These are phyloP conservation scores for Clistopyga incitator DNA, from an alignment of 2,888 invertebrate species.

Conservation along the genomic window DNA sequence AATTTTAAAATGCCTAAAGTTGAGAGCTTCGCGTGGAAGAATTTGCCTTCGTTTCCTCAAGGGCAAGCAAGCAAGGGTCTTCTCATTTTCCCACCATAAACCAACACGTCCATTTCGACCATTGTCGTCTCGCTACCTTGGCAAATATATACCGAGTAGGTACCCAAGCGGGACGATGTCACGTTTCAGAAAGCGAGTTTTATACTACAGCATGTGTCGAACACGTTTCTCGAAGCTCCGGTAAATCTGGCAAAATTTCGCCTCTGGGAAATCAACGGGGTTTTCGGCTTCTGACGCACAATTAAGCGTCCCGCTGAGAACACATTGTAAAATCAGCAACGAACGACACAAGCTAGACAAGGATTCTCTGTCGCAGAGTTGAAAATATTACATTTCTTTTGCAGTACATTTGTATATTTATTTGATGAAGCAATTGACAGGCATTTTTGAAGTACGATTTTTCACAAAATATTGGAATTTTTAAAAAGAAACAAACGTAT, in stretches of 20 bases:
- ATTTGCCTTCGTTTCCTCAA: neutral
- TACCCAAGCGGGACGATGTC: neutral
- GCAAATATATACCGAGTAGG: slow-evolving; percentile 3
- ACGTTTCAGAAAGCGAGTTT: neutral
- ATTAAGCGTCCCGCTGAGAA: neutral
- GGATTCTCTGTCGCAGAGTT: neutral
- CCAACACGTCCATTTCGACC: slow-evolving; percentile 26
- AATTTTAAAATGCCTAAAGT: no score
- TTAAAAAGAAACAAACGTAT: no score
- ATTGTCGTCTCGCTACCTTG: neutral
- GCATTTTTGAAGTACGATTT: no score
- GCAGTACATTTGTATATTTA: no score
- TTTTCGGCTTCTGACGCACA: slow-evolving; percentile 8
- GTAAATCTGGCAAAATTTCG: neutral
- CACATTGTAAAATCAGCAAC: slow-evolving; percentile 2
- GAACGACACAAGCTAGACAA: neutral
- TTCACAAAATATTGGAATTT: no score
- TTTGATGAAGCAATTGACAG: no score
- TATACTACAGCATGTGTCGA: neutral
- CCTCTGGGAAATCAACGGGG: neutral
- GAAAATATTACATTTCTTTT: no score
- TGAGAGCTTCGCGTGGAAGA: neutral
- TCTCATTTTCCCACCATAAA: slow-evolving; percentile 36
- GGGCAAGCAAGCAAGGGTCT: neutral
- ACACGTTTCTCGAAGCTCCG: neutral